phyloP scores from a whole-genome alignment of 2,888 invertebrate genomes.

The Flabesymbios commensalis region DNA sequence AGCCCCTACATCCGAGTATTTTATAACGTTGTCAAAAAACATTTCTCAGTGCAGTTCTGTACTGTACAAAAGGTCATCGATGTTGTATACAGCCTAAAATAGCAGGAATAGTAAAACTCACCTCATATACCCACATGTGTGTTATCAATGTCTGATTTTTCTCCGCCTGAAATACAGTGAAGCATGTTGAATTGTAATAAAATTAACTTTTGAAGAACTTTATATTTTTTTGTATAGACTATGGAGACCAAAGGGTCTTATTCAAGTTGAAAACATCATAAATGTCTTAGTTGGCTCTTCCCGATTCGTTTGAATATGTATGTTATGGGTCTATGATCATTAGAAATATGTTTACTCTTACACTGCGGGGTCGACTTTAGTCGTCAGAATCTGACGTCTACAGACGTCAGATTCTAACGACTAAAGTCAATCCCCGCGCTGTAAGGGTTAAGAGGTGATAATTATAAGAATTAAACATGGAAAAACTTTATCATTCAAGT shows the following conservation, averaged over 20 bases:
- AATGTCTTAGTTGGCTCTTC: too few species aligned
- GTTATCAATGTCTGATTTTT: conserved; percentile 36
- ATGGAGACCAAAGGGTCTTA: too few species aligned
- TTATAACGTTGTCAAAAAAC: too few species aligned
- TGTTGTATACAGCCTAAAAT: neutral
- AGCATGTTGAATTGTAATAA: conserved; percentile 6
- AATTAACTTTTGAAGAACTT: conserved; percentile 6
- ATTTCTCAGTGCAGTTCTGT: neutral
- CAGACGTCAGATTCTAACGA: too few species aligned
- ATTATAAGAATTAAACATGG: neutral
- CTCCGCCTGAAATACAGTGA: conserved; percentile 25
- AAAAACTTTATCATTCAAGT: neutral
- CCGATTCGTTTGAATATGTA: too few species aligned
- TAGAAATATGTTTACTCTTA: too few species aligned
- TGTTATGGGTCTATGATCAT: too few species aligned
- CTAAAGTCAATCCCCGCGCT: too few species aligned
- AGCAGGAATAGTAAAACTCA: neutral
- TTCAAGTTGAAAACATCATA: too few species aligned
- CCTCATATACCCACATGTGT: conserved; percentile 31
- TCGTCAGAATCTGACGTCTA: too few species aligned
- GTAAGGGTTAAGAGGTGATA: neutral
- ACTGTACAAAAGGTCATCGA: neutral
- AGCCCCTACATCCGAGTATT: too few species aligned
- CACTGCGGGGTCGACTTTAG: too few species aligned
- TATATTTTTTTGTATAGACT: conserved; percentile 9